Evolutionary conservation across 2,113 vertebrate species (phyloP).

Genomic region (Syngnathus floridae): DNA sequence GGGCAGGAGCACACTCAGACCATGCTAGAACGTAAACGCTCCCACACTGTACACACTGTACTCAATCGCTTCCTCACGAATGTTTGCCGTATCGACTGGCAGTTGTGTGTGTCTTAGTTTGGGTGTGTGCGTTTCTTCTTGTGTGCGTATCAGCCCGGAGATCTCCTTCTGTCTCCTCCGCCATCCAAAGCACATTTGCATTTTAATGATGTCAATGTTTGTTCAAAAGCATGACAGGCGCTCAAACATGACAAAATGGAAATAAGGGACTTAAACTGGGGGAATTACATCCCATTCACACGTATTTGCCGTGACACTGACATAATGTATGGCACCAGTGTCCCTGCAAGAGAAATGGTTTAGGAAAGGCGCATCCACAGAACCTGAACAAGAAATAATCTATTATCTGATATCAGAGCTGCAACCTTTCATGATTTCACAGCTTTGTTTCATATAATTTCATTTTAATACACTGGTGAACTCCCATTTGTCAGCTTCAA

Average conservation of each 20-base stretch:
- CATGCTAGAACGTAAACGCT: conserved; percentile 29
- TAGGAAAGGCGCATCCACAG: conserved; percentile 29
- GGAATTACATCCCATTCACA: conserved; percentile 57
- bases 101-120: conserved; percentile 25
- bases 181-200: conserved; percentile 69
- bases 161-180: conserved; percentile 61
- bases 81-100: conserved; percentile 8
- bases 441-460: conserved; percentile 23
- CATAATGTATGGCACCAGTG: conserved; percentile 49
- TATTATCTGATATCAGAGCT: conserved; percentile 31
- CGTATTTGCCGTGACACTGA: conserved; percentile 47
- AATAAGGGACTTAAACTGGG: conserved; percentile 67
- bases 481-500: not conserved
- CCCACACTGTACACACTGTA: conserved; percentile 21
- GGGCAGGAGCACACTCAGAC: conserved; percentile 42
- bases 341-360: conserved; percentile 46
- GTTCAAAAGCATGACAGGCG: conserved; percentile 72
- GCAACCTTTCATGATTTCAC: conserved; percentile 20
- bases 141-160: conserved; percentile 58
- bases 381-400: conserved; percentile 35
- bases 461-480: conserved; percentile 6
- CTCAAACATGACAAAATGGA: conserved; percentile 69
- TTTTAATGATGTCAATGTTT: conserved; percentile 78
- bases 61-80: conserved; percentile 39
- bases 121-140: not conserved